Conservation (phyloP, 2,797 vertebrate species). For the Phyllotis vaccarum region DNA sequence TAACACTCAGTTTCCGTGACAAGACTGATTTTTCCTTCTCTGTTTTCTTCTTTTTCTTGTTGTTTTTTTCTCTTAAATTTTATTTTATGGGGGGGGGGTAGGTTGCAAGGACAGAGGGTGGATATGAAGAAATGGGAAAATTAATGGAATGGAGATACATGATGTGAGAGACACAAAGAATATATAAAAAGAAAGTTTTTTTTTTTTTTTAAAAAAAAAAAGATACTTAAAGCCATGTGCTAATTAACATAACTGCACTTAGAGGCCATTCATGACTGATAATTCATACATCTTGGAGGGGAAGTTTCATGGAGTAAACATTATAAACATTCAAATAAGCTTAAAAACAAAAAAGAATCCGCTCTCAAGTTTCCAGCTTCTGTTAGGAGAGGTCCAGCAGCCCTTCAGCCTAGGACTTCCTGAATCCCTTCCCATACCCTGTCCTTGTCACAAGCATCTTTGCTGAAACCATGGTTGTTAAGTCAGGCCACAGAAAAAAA, state of each 20-base stretch:
- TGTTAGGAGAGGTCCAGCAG: neutral
- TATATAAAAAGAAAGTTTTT: neutral
- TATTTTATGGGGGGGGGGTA: neutral
- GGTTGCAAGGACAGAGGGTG: neutral
- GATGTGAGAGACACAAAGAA: neutral
- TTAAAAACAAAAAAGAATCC: constrained; percentile 68
- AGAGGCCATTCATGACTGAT: constrained; percentile 88
- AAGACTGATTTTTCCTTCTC: neutral
- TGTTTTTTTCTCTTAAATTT: neutral
- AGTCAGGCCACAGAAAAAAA: neutral
- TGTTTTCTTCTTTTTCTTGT: neutral
- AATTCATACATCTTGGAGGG: constrained; percentile 89
- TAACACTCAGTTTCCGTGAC: neutral
- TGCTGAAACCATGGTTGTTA: neutral
- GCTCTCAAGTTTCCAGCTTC: neutral
- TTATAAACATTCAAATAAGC: constrained; percentile 92
- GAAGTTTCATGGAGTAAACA: constrained; percentile 88
- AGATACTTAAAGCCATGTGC: constrained; percentile 84
- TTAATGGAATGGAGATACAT: neutral
- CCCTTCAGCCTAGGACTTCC: neutral
- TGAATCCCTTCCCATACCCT: neutral
- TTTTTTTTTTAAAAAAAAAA: neutral
- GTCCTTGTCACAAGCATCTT: neutral
- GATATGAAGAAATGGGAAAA: neutral
- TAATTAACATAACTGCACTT: constrained; percentile 90